Base-by-base conservation (phyloP, 2,797 vertebrate species). In the Ataeniobius toweri region DNA sequence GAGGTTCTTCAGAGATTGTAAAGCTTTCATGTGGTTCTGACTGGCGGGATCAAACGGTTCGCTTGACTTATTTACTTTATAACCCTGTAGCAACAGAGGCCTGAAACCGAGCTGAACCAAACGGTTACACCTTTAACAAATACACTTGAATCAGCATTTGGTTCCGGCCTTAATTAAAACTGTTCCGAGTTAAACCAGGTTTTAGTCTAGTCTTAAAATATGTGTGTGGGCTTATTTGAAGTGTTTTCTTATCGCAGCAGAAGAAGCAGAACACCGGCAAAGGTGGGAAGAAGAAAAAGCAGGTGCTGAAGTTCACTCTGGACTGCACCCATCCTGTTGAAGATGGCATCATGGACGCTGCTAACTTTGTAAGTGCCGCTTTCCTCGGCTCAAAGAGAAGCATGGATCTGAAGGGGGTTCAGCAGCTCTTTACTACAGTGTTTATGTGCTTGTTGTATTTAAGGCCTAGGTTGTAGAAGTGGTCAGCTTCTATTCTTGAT, bases 331-430 rank as follows among this genome's bases (percentile, higher is more conserved):
- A 99, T 86, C 98, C 98, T 0, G 98, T 99, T 3, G 98, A 99
- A 92, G 98, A 99, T 92, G 98, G 98, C 39, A 99, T 99, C 92
- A 99, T 99, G 98, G 97, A 99, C 13, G 97, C 98, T 16, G 97
- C 97, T 81, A 99, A 99, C 92, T 98, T 99, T 67, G 98, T 99
- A 95, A 96, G 98, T 77, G 1, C 10, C 1, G 16, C 18, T 73
- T 1, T 1, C 59, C 58, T 59, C 58, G 10, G 3, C 56, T 18
- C 44, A 9, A 7, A 44, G 44, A 9, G 44, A 31, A 31, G 31
- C 48, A 50, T 50, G 48, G 48, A 2, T 50, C 48, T 50, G 16
- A 50, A 31, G 31, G 9, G 10, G 48, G 2, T 12, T 5, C 16
- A 53, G 18, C 51, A 20, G 4, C 3, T 53, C 51, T 53, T 53